Percentiles rank a stretch among this genome's conserved stretches.
Evolutionary conservation across 2,797 vertebrate species (phyloP).

Genomic region (Sebastes hubbsi): DNA sequence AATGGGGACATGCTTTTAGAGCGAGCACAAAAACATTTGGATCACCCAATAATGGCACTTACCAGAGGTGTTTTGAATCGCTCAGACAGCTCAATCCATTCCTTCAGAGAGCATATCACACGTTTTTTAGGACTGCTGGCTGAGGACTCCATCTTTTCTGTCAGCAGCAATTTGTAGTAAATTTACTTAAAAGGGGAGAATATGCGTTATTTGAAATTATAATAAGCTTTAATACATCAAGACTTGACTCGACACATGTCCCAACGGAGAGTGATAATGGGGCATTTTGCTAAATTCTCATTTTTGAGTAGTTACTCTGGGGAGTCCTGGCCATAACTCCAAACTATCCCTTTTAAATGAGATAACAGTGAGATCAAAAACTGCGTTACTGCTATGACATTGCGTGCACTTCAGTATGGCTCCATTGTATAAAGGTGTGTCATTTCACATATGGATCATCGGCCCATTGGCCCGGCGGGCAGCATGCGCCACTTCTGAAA

Average conservation of each 20-base stretch:
- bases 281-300: conserved; percentile 7
- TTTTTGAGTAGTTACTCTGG: conserved; percentile 6
- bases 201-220: conserved; percentile 13
- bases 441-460: conserved; percentile 68
- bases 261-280: conserved; percentile 3
- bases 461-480: conserved; percentile 62
- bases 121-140: not conserved
- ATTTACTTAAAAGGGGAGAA: not conserved
- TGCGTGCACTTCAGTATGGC: conserved; percentile 13
- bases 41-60: conserved; percentile 55
- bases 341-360: conserved; percentile 22
- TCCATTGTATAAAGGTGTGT: conserved; percentile 48
- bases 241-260: conserved; percentile 10
- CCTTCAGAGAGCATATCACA: conserved; percentile 1
- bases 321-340: conserved; percentile 9
- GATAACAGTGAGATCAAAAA: conserved; percentile 23
- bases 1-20: conserved; percentile 49
- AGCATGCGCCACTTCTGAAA: conserved; percentile 63
- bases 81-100: conserved; percentile 50
- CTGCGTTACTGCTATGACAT: conserved; percentile 17
- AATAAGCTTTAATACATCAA: conserved; percentile 16
- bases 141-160: not conserved
- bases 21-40: conserved; percentile 41
- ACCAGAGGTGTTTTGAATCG: conserved; percentile 53
- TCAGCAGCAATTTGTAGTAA: not conserved